Percentiles rank a stretch among this genome's conserved stretches.
Evolutionary conservation across 2,888 invertebrate genomes (phyloP).

Genomic region (Torymus tubicola): DNA sequence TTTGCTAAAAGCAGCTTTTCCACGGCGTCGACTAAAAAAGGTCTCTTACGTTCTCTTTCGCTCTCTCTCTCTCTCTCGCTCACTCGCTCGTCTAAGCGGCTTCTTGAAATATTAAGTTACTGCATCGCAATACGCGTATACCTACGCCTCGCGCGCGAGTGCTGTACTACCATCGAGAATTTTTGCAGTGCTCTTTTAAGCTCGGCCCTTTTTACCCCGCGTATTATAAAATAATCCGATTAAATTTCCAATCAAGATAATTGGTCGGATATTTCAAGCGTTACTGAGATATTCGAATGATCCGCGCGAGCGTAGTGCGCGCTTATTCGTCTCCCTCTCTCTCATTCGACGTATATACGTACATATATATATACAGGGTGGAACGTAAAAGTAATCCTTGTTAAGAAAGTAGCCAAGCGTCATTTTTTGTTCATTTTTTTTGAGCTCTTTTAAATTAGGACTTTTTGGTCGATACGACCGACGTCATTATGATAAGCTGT

Average conservation of each 20-base stretch:
- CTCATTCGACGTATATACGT: constrained; percentile 1
- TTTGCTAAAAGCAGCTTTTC: constrained; percentile 24
- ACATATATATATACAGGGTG: no score
- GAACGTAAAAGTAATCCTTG: background rate
- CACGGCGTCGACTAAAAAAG: background rate
- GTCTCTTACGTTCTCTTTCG: background rate
- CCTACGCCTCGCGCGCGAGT: no score
- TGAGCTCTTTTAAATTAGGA: background rate
- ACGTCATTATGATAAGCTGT: no score
- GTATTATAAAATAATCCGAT: constrained; percentile 51
- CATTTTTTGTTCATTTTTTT: background rate
- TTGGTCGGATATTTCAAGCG: constrained; percentile 43
- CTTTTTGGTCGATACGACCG: background rate
- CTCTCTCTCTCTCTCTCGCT: no score
- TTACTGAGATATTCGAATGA: constrained; percentile 8
- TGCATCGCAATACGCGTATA: constrained; percentile 17
- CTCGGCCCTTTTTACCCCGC: background rate
- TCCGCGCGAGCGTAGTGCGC: background rate
- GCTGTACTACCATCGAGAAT: background rate
- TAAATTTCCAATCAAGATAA: constrained; percentile 53
- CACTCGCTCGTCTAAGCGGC: constrained; percentile 8
- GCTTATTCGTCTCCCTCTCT: background rate
- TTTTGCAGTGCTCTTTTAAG: constrained; percentile 13
- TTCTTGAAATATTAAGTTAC: constrained; percentile 30
- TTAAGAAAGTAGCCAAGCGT: background rate